Base-by-base conservation (phyloP, 92 coral and sea anemone species). In the Anthopleura xanthogrammica region DNA sequence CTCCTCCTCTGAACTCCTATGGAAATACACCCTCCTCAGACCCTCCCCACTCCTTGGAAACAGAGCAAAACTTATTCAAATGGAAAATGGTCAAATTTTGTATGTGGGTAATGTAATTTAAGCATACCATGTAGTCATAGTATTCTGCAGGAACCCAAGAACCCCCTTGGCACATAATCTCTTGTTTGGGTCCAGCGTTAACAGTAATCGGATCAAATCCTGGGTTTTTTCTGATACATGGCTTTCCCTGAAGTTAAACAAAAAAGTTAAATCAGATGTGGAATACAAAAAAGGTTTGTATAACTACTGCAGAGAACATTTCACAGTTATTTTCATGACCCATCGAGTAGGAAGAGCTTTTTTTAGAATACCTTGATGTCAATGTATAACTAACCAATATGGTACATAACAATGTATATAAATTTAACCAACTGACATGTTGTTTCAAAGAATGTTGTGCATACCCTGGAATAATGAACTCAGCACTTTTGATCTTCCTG, bases 401-500 rank as follows among this genome's bases (percentile, higher is more conserved):
- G 58, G 16, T 54, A 12, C 58, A 54, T 5, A 54, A 54, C 58
- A 54, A 13, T 12, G 1, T 14, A 54, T 12, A 50, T 50, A 11
- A 50, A 50, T 11, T 50, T 0, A 11, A 50, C 54, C 54, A 50
- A 50, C 54, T 50, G 54, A 50, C 54, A 0, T 5, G 1, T 1
- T 50, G 54, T 5, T 5, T 6, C 54, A 50, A 1, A 50, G 8
- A 50, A 14, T 54, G 58, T 14, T 54, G 13, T 66, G 82, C 98
- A 76, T 87, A 95, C 98, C 87, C 89, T 85, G 98, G 98, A 41
- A 95, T 91, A 12, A 86, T 85, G 75, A 97, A 97, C 83, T 97
- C 99, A 0, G 99, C 99, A 81, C 95, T 91, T 68, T 97, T 97
- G 77, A 97, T 97, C 86, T 97, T 97, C 75, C 99, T 88, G 83